Evolutionary conservation across 1,140 invertebrate genomes (phyloP).

Genomic region (Augochlora pura): DNA sequence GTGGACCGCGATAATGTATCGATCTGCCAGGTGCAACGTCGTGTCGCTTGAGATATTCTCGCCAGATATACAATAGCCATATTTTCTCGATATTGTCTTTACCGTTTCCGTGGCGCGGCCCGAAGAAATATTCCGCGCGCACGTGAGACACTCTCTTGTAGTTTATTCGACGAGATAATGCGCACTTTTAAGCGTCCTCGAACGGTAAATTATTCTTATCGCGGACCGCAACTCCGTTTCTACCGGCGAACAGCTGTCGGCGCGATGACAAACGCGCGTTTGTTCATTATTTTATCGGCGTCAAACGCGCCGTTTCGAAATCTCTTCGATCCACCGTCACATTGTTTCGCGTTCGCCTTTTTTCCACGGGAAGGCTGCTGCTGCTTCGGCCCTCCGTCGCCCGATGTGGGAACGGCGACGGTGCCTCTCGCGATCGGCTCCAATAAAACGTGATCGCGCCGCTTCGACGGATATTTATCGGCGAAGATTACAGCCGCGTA

Average conservation of each 20-base stretch:
- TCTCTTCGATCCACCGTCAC: slow-evolving; percentile 20
- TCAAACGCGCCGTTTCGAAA: slow-evolving; percentile 56
- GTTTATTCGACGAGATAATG: slow-evolving; percentile 41
- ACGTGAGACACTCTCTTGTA: slow-evolving; percentile 14
- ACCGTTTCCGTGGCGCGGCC: slow-evolving; percentile 37
- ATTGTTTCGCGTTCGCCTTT: slow-evolving; percentile 38
- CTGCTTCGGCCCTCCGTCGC: not conserved
- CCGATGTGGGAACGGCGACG: slow-evolving; percentile 23
- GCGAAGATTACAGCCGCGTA: slow-evolving; percentile 11
- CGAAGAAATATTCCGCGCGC: slow-evolving; percentile 33
- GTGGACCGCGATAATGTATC: slow-evolving; percentile 38
- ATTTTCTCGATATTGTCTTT: slow-evolving; percentile 51
- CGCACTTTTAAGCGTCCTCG: slow-evolving; percentile 28
- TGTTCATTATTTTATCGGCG: slow-evolving; percentile 62
- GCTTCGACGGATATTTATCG: slow-evolving; percentile 35
- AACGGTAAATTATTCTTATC: slow-evolving; percentile 45
- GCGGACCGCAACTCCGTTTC: slow-evolving; percentile 18
- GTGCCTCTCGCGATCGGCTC: not conserved
- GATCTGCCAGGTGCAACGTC: slow-evolving; percentile 39
- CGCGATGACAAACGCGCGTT: slow-evolving; percentile 57
- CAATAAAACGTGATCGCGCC: slow-evolving; percentile 27
- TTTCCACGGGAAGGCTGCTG: not conserved
- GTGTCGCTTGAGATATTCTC: slow-evolving; percentile 27
- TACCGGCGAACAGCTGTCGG: slow-evolving; percentile 34
- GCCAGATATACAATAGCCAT: slow-evolving; percentile 48